Conservation (phyloP, 2,888 invertebrate genomes). For the Melinopterus prodromus region DNA sequence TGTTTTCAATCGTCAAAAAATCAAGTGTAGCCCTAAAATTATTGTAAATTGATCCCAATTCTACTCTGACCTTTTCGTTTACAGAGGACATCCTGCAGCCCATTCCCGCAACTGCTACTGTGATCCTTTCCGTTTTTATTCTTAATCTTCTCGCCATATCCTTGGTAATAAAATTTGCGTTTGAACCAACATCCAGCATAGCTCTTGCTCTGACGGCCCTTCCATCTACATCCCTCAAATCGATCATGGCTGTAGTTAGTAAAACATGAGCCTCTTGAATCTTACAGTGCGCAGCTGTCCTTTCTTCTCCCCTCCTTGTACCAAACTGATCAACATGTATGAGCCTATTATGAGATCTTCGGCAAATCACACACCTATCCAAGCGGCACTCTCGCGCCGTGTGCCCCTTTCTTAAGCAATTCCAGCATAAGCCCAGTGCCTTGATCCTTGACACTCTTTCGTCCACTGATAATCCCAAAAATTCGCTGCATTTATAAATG, state of each 20-base stretch:
- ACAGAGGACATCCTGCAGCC: neutral
- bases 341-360: neutral
- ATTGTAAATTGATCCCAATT: neutral
- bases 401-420: neutral
- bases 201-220: neutral
- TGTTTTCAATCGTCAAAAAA: neutral
- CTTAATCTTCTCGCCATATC: neutral
- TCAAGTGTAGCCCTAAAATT: neutral
- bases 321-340: neutral
- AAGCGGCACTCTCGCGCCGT: too few relatives aligned
- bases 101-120: conserved; percentile 5
- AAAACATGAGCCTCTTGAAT: neutral
- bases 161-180: neutral
- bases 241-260: neutral
- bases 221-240: neutral
- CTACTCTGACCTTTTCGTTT: neutral
- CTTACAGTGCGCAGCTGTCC: neutral
- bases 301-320: neutral
- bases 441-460: neutral
- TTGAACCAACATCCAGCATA: neutral
- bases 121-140: neutral
- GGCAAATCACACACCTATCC: too few relatives aligned
- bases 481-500: neutral
- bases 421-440: neutral
- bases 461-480: neutral